Conservation (phyloP, 1,140 invertebrate species). For the Aethina tumida region DNA sequence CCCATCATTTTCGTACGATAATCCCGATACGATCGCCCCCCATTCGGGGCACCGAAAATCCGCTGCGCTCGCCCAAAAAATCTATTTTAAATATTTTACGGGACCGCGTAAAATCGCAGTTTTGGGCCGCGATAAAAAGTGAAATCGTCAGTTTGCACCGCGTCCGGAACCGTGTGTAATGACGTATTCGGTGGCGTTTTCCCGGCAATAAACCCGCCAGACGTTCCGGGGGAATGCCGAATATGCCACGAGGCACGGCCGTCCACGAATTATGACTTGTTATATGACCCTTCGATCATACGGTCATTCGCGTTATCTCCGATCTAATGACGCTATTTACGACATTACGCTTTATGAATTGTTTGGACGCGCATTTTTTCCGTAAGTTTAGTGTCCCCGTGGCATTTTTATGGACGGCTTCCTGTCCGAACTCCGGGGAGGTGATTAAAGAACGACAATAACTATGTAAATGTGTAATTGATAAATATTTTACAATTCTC, state of each 20-base stretch:
- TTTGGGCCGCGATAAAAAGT: constrained; percentile 2
- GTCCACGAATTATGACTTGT: constrained; percentile 27
- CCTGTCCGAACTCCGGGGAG: background rate
- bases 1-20: background rate
- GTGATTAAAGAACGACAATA: constrained; percentile 4
- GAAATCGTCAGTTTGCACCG: constrained; percentile 1
- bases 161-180: constrained; percentile 10
- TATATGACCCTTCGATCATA: constrained; percentile 25
- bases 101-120: constrained; percentile 1
- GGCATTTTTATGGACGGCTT: too few relatives aligned
- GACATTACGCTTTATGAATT: constrained; percentile 1
- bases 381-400: background rate
- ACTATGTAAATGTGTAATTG: too few relatives aligned
- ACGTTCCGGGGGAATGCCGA: constrained; percentile 19
- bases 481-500: too few relatives aligned
- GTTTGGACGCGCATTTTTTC: background rate
- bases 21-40: too few relatives aligned
- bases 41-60: background rate
- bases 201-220: constrained; percentile 20
- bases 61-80: background rate
- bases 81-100: background rate
- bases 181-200: constrained; percentile 13
- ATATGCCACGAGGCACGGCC: constrained; percentile 21
- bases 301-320: constrained; percentile 14
- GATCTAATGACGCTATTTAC: constrained; percentile 12